phyloP scores from a whole-genome alignment of 2,797 vertebrate species.

The Macrochelys suwanniensis region DNA sequence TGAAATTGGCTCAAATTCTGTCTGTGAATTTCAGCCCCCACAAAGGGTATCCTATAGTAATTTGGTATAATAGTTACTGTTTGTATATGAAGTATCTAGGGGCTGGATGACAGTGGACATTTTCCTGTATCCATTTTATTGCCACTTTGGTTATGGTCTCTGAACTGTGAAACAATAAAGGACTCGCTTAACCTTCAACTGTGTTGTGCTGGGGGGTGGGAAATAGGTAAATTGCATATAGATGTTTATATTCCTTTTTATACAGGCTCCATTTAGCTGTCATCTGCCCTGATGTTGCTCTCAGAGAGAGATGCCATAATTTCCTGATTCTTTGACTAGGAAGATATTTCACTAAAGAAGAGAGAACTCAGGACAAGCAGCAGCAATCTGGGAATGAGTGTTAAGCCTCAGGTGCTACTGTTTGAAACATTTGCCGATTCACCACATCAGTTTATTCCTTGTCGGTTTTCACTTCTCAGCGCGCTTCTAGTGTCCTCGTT shows the following conservation, averaged over 20 bases:
- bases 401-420: background rate
- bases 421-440: background rate
- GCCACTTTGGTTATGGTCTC: background rate
- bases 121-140: background rate
- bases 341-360: background rate
- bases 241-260: background rate
- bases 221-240: accelerated
- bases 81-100: background rate
- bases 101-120: accelerated
- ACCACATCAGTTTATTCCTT: background rate
- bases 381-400: accelerated
- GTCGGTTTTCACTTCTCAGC: background rate
- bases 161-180: accelerated
- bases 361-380: accelerated
- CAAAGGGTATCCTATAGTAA: background rate
- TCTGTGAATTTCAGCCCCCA: background rate
- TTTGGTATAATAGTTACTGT: background rate
- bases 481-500: conserved; percentile 7
- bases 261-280: background rate
- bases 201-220: accelerated
- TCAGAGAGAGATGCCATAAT: background rate
- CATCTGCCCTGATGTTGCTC: background rate
- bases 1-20: accelerated
- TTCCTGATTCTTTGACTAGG: background rate
- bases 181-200: background rate